A percentile compares a stretch with the other conserved stretches of the same genome.
Conservation (phyloP, 2,113 vertebrate species). For the Tinamus guttatus region DNA sequence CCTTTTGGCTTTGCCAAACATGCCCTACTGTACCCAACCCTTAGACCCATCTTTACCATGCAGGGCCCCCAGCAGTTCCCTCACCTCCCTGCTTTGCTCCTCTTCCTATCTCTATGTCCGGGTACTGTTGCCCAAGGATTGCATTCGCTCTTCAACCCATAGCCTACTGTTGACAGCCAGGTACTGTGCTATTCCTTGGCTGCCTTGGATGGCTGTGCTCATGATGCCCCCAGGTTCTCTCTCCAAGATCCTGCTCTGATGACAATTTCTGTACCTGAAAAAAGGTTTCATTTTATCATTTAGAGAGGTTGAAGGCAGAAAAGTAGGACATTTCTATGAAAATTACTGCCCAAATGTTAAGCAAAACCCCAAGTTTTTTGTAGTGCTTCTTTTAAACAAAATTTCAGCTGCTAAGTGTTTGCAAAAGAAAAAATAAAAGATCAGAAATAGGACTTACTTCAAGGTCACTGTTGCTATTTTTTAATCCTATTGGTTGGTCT, state of each 20-base stretch:
- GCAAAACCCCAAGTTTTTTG: neutral
- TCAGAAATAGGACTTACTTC: neutral
- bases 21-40: neutral
- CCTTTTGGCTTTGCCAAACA: neutral
- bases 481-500: neutral
- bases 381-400: neutral
- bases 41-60: neutral
- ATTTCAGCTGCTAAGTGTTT: neutral
- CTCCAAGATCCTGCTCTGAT: neutral
- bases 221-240: neutral
- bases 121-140: neutral
- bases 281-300: neutral
- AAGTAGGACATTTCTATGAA: neutral
- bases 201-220: neutral
- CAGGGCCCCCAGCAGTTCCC: neutral
- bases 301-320: neutral
- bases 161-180: accelerated
- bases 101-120: accelerated
- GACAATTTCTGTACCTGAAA: neutral
- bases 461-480: neutral
- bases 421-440: neutral
- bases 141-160: neutral
- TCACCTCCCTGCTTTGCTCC: neutral
- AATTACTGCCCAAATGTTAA: neutral
- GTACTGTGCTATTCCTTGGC: neutral